These are phyloP conservation scores for Drosophila burlai DNA, from an alignment of 1,140 invertebrate species.

Conservation along the genomic window DNA sequence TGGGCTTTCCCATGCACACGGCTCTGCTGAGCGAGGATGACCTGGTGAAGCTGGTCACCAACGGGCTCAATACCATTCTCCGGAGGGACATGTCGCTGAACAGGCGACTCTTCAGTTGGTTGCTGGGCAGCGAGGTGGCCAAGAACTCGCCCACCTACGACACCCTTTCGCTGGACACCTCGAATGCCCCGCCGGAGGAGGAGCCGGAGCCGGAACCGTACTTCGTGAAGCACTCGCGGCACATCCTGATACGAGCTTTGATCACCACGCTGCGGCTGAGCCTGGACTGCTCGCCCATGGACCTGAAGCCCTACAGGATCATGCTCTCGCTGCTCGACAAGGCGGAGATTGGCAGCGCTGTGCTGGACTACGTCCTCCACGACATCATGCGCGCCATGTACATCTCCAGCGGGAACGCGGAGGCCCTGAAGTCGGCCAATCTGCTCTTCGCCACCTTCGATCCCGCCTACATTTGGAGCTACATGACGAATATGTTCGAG, in stretches of 20 bases:
- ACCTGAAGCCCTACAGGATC: slow-evolving; percentile 93
- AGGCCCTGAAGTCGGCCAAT: slow-evolving; percentile 94
- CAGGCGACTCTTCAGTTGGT: slow-evolving; percentile 93
- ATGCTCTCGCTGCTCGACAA: slow-evolving; percentile 95
- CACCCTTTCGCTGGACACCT: slow-evolving; percentile 59
- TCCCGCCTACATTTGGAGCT: slow-evolving; percentile 94
- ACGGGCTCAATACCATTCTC: slow-evolving; percentile 93
- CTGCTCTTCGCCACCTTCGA: slow-evolving; percentile 94
- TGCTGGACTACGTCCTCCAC: slow-evolving; percentile 94
- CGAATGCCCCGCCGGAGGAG: slow-evolving; percentile 16
- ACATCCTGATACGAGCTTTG: slow-evolving; percentile 89
- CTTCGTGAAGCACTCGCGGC: slow-evolving; percentile 91
- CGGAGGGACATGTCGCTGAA: slow-evolving; percentile 97
- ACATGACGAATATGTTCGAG: slow-evolving; percentile 90
- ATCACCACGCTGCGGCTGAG: slow-evolving; percentile 88
- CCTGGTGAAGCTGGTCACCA: slow-evolving; percentile 91
- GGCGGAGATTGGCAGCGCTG: slow-evolving; percentile 93
- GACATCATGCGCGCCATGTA: slow-evolving; percentile 91
- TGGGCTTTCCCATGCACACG: slow-evolving; percentile 95
- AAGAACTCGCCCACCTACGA: slow-evolving; percentile 86
- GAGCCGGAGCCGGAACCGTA: slow-evolving; percentile 87
- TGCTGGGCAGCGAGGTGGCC: slow-evolving; percentile 91
- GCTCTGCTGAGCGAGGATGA: slow-evolving; percentile 91
- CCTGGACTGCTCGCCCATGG: slow-evolving; percentile 87
- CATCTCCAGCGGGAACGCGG: slow-evolving; percentile 75